Evolutionary conservation across 2,113 vertebrate species (phyloP), one percentile per base, ranked within the genome.

Genomic region (Syrrhaptes paradoxus): DNA sequence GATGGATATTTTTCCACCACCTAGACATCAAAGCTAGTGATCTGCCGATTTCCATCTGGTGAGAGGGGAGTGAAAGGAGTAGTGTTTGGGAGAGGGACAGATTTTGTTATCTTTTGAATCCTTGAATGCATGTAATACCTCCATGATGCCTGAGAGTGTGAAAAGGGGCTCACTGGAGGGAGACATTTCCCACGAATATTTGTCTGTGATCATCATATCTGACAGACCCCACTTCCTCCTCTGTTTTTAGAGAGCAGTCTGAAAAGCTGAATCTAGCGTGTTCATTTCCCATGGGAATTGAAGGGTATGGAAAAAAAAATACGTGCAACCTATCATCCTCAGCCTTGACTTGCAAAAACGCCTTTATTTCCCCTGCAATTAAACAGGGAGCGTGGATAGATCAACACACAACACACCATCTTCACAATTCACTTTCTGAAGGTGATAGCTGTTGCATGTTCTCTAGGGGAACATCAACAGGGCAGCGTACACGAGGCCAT

Each of bases 341-440:
- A 59, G 32, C 32, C 31, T 51, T 29, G 9, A 61, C 41, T 62
- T 76, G 25, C 52, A 84, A 32, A 52, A 28, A 52, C 25, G 7
- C 46, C 46, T 63, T 63, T n/a, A 45, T 31, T 43, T 62, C 16
- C 36, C 20, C 38, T 55, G 41, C 14, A 78, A 68, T 75, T 73
- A 49, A 61, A 46, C 12, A 31, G 41, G 22, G 20, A 29, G 25
- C 70, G 25, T 7, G 13, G 16, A 52, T 68, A 71, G 28, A 58
- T 38, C 36, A 21, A 34, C 6, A 2, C 0, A 2, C 21, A 52
- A 58, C 22, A 62, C 8, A 45, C 10, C 1, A 0, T n/a, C 68
- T 43, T 46, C 6, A 1, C 26, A 51, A 19, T n/a, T 46, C 41
- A 12, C 52, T 14, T 46, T 66, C 51, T 74, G 46, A 41, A 38